phyloP scores from a whole-genome alignment of 2,113 vertebrate genomes.

The Astatoreochromis straeleni region DNA sequence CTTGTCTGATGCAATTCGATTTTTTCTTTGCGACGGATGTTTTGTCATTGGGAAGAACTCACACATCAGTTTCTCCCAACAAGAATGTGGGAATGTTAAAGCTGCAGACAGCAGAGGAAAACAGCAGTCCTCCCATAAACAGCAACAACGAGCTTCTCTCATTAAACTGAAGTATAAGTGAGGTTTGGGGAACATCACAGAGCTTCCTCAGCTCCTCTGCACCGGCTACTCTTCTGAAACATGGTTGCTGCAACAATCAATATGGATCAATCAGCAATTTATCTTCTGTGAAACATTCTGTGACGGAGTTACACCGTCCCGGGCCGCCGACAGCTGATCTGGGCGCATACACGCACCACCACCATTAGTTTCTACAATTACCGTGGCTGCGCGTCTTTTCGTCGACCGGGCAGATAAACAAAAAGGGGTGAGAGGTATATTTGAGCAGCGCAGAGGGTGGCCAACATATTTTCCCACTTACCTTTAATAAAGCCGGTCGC shows the following conservation, averaged over 20 bases:
- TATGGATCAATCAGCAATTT: background rate
- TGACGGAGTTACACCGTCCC: no score
- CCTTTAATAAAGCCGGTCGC: no score
- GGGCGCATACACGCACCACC: no score
- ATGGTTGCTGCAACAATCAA: conserved; percentile 8
- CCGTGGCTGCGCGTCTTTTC: no score
- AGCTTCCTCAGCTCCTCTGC: background rate
- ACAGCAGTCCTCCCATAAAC: conserved; percentile 4
- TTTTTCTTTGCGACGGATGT: background rate
- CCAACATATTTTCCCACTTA: no score
- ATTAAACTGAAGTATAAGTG: conserved; percentile 14
- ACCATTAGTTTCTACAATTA: no score
- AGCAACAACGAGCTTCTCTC: conserved; percentile 1
- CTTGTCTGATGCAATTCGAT: background rate
- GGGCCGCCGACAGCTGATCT: no score
- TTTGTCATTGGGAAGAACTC: background rate
- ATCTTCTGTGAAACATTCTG: background rate
- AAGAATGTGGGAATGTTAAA: background rate
- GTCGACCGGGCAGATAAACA: no score
- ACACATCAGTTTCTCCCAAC: background rate
- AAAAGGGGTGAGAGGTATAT: no score
- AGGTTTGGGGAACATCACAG: background rate
- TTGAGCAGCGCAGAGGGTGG: no score
- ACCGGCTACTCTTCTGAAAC: background rate
- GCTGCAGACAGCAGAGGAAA: background rate